A percentile compares a stretch with the other conserved stretches of the same genome.
Evolutionary conservation across 2,888 invertebrate species (phyloP).

Genomic region (Boloria selene): DNA sequence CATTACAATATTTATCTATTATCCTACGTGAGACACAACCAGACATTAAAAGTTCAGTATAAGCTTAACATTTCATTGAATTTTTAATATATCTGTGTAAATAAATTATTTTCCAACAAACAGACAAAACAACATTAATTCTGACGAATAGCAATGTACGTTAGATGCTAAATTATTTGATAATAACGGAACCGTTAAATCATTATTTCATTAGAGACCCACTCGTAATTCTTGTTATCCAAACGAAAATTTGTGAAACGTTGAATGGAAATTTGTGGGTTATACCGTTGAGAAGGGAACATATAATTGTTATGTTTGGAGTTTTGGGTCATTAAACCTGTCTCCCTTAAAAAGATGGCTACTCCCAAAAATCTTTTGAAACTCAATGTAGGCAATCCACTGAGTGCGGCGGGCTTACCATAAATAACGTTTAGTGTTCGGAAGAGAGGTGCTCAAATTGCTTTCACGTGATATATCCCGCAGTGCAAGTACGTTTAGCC

Average conservation of each 20-base stretch:
- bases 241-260: conserved; percentile 17
- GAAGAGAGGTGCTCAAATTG: conserved; percentile 78
- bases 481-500: conserved; percentile 68
- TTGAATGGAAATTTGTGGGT: conserved; percentile 11
- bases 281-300: background rate
- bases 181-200: conserved; percentile 16
- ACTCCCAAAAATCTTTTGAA: conserved; percentile 64
- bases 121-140: background rate
- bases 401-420: conserved; percentile 73
- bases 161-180: conserved; percentile 19
- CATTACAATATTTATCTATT: no score
- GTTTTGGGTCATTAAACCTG: conserved; percentile 10
- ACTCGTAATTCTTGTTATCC: conserved; percentile 24
- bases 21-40: no score
- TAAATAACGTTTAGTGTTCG: conserved; percentile 78
- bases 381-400: conserved; percentile 71
- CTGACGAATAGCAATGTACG: background rate
- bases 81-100: background rate
- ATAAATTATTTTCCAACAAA: background rate
- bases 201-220: conserved; percentile 23
- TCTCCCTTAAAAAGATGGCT: background rate
- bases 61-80: background rate
- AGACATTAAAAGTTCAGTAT: no score
- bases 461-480: conserved; percentile 77
- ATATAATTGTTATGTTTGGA: conserved; percentile 1